These are phyloP conservation scores for Heliconius hermathena DNA, from an alignment of 1,140 invertebrate species.

Conservation along the genomic window DNA sequence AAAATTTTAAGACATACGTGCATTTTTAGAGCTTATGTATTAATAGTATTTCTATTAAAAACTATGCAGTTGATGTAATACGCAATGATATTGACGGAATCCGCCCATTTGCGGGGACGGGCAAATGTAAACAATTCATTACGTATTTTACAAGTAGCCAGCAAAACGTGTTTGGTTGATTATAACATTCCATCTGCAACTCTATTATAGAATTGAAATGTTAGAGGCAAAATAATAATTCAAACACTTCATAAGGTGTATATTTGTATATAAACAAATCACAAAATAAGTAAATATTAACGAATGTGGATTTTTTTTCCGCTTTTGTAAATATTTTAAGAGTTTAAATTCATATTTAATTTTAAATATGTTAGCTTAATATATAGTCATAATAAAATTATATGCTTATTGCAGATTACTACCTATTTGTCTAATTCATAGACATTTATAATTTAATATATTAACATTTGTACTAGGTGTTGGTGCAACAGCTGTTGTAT, in stretches of 20 bases:
- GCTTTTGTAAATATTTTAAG: not conserved
- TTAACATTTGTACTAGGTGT: conserved; percentile 32
- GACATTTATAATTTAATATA: not conserved
- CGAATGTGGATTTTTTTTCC: not conserved
- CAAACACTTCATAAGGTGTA: not conserved
- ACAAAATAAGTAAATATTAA: not conserved
- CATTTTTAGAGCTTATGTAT: not conserved
- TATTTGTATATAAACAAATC: not conserved
- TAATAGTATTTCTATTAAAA: not conserved
- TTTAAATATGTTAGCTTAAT: too few species aligned
- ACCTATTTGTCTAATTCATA: not conserved
- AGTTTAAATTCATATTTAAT: not conserved
- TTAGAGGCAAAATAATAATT: not conserved
- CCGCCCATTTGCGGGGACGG: conserved; percentile 28
- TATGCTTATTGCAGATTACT: too few species aligned
- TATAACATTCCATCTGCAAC: conserved; percentile 31
- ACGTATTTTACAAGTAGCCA: conserved; percentile 28
- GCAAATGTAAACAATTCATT: conserved; percentile 45
- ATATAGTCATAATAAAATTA: too few species aligned
- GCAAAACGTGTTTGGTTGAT: conserved; percentile 38
- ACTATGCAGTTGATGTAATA: conserved; percentile 1
- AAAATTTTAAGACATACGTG: not conserved
- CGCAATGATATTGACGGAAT: conserved; percentile 22
- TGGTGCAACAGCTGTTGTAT: conserved; percentile 97
- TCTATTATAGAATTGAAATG: conserved; percentile 18